phyloP scores from a whole-genome alignment of 2,797 vertebrate species.

The Todus mexicanus region DNA sequence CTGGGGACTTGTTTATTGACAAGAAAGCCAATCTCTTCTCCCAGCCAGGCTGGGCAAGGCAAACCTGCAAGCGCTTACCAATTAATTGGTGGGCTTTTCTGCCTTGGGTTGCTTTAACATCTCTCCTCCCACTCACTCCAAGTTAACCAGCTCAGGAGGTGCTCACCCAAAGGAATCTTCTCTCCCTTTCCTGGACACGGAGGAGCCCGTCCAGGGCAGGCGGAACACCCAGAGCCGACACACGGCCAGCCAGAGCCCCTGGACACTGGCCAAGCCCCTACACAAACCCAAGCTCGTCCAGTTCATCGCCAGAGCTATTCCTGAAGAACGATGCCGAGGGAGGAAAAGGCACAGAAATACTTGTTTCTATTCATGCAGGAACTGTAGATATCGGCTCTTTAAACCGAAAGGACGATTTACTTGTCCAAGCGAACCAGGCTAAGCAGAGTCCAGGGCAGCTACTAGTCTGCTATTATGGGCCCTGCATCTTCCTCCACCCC shows the following conservation, averaged over 20 bases:
- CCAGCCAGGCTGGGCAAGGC: constrained; percentile 77
- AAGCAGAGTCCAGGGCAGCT: background rate
- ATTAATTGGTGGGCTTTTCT: constrained; percentile 85
- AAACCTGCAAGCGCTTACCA: constrained; percentile 78
- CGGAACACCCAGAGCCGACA: background rate
- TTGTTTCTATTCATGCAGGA: background rate
- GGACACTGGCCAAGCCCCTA: background rate
- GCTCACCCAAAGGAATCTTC: background rate
- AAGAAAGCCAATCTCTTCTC: constrained; percentile 88
- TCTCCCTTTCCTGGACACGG: background rate
- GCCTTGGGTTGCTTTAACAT: constrained; percentile 28
- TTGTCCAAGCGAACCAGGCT: background rate
- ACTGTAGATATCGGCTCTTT: background rate
- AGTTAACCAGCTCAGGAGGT: constrained; percentile 28
- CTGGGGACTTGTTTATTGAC: constrained; percentile 94
- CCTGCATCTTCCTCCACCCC: background rate
- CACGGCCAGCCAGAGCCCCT: rapidly evolving
- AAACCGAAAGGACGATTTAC: background rate
- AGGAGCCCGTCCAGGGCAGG: background rate
- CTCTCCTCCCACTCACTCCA: constrained; percentile 3
- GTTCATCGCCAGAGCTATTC: background rate
- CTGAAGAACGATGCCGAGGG: background rate
- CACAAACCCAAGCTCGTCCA: background rate
- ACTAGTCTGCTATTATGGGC: rapidly evolving
- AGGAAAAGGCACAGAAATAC: background rate